phyloP scores from a whole-genome alignment of 2,797 vertebrate genomes.

The Chlorospingus flavigularis region DNA sequence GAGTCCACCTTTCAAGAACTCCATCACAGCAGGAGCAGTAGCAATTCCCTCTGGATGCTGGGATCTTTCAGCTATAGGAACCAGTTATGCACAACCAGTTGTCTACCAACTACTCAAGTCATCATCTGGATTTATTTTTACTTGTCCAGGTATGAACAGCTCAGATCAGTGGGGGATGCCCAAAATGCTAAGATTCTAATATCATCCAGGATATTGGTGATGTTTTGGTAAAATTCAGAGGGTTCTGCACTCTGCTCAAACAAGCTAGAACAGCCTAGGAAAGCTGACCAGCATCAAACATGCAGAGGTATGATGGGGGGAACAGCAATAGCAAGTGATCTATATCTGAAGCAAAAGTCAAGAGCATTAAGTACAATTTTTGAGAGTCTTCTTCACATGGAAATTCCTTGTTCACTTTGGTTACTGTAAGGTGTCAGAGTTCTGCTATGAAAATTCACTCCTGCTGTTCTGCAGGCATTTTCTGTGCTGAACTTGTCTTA shows the following conservation, averaged over 20 bases:
- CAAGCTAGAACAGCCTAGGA: background rate
- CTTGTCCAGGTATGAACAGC: background rate
- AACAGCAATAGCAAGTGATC: background rate
- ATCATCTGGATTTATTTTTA: background rate
- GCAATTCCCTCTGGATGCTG: background rate
- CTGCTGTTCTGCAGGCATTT: background rate
- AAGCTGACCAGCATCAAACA: background rate
- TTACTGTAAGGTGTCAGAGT: background rate
- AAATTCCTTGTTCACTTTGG: background rate
- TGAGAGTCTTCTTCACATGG: background rate
- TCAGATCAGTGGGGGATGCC: background rate
- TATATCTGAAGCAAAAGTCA: background rate
- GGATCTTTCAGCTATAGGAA: background rate
- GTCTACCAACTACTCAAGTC: background rate
- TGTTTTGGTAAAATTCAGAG: background rate
- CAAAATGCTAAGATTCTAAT: background rate
- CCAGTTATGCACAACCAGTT: background rate
- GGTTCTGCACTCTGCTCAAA: background rate
- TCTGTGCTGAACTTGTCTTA: background rate
- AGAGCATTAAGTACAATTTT: background rate
- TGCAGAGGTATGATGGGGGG: rapidly evolving
- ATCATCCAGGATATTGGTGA: background rate
- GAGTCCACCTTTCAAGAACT: background rate
- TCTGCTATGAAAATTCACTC: background rate
- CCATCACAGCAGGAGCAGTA: background rate